Percentiles rank a stretch among this genome's conserved stretches.
phyloP scores from a whole-genome alignment of 1,140 invertebrate species.

The Dreissena rostriformis region DNA sequence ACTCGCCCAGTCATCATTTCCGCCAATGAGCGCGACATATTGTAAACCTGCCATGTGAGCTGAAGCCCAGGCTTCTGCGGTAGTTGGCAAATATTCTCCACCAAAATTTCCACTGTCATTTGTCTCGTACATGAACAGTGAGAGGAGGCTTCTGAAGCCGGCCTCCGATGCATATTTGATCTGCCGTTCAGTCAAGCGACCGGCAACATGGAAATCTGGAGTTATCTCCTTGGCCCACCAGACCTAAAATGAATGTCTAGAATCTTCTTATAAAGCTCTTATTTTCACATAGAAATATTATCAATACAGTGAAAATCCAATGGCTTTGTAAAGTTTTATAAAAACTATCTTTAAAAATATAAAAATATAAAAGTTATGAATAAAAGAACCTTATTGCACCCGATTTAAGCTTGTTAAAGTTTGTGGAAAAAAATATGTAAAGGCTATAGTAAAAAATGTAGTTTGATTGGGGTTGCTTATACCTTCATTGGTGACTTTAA shows the following conservation, averaged over 20 bases:
- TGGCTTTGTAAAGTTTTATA: no score
- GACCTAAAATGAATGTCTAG: constrained; percentile 4
- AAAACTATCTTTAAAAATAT: no score
- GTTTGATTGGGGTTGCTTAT: no score
- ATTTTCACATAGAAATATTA: no score
- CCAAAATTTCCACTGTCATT: constrained; percentile 63
- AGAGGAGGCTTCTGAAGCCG: constrained; percentile 73
- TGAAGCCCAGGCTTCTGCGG: constrained; percentile 58
- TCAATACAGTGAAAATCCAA: no score
- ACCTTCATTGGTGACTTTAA: constrained; percentile 65
- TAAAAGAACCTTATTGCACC: no score
- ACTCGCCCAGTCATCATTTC: constrained; percentile 66
- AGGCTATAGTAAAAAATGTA: no score
- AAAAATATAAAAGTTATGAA: no score
- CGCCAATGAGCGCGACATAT: constrained; percentile 61
- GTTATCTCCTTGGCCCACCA: constrained; percentile 78
- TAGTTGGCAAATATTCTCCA: constrained; percentile 66
- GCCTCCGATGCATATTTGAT: constrained; percentile 73
- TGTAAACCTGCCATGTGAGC: constrained; percentile 62
- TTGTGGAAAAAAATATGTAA: no score
- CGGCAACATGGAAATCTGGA: constrained; percentile 69
- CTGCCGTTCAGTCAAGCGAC: constrained; percentile 70
- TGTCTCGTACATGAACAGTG: constrained; percentile 66
- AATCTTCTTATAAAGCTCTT: no score
- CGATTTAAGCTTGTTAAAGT: no score